Evolutionary conservation across 2,888 invertebrate species (phyloP), one percentile per base, ranked within the genome.

Genomic region (Rhamphomyia laevipes): DNA sequence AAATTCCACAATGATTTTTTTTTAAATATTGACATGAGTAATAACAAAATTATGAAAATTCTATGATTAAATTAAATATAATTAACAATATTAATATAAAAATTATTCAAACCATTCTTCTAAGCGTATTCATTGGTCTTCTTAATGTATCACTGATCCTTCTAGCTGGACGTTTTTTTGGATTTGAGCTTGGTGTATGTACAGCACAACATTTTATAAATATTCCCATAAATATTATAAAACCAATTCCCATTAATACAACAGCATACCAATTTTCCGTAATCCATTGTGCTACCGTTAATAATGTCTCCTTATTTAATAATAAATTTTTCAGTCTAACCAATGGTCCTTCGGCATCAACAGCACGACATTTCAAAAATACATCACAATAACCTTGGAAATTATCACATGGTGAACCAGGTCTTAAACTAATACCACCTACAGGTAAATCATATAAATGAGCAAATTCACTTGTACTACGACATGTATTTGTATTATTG

Each of bases 301-400:
- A 77, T 54, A 96, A 74, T 3, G 94, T 95, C 59, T 93, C 84
- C 57, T 84, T 84, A 71, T 93, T 93, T 59, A 97, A 84, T 18
- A 97, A 78, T 45, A 96, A 77, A 73, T 96, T 97, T 77, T 97
- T 97, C 51, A 99, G 79, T 47, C 96, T 81, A 18, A 93, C 94
- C 54, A 99, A 74, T 3, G 99, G 99, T 7, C 99, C 99, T 63
- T 99, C 97, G 0, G 97, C 96, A 73, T 99, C 97, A 18, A 99
- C 96, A 1, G 93, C 92, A 57, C 99, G 84, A 68, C 99, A 99
- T 71, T 95, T 96, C 47, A 93, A 82, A 75, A 99, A 99, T 56
- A 99, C 97, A 75, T 99, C 99, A 75, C 99, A 99, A 73, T 99
- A 99, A 47, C 99, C 97, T 82, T 91, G 90, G 76, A 94, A 99